Conservation (phyloP, 2,797 vertebrate species). For the Crotalus adamanteus region DNA sequence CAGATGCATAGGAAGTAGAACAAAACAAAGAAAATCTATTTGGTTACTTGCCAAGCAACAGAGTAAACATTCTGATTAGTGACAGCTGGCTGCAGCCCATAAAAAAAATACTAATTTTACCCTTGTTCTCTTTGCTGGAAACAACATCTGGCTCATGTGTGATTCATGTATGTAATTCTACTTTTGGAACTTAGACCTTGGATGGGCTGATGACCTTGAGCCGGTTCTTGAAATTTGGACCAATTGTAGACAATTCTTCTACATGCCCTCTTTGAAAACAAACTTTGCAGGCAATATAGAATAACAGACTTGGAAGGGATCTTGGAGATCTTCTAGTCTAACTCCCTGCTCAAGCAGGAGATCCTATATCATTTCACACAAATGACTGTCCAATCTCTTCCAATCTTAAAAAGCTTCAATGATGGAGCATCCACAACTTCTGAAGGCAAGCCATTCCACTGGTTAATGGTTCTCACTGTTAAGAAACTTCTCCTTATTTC, state of each 20-base stretch:
- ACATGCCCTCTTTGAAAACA: background rate
- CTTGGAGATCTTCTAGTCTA: background rate
- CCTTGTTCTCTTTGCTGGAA: background rate
- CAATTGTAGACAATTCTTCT: background rate
- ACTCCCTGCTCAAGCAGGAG: background rate
- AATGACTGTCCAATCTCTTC: background rate
- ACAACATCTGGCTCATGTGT: background rate
- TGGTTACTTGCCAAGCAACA: background rate
- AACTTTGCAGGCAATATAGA: background rate
- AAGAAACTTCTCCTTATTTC: background rate
- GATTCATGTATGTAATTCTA: background rate
- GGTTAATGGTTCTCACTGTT: background rate
- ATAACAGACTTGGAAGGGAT: background rate
- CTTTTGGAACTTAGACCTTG: background rate
- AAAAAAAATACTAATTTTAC: background rate
- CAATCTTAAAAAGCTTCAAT: background rate
- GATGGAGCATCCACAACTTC: background rate
- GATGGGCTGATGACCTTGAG: background rate
- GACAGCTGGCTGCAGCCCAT: background rate
- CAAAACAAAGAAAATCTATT: background rate
- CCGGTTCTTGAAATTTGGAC: background rate
- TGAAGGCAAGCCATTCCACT: no score
- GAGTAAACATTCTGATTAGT: background rate
- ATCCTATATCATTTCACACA: background rate
- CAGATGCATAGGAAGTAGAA: background rate